Evolutionary conservation across 64 coral and sea anemone genomes (phyloP), one percentile per base, ranked within the genome.

Genomic region (Pocillopora verrucosa): DNA sequence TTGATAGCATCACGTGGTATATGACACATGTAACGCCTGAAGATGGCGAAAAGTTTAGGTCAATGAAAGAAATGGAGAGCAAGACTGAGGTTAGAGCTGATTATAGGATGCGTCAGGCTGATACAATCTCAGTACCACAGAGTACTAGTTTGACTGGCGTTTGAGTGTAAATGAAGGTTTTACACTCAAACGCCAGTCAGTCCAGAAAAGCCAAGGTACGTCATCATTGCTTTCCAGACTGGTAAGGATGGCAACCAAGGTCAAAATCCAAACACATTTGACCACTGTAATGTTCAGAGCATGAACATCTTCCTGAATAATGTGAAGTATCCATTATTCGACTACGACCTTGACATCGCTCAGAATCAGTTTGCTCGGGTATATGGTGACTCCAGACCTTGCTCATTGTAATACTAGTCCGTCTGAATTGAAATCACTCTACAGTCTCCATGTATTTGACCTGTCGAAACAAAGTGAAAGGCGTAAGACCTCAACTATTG

Each of bases 251-350:
- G 24, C 7, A 22, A 59, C 20, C 76, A 78, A 37, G 76, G 38
- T 15, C 13, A 14, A 9, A 78, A 78, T 38, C 76, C 76, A 6
- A 59, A 15, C 25, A 78, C 38, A 7, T 78, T 78, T 59, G 76
- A 78, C 24, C 76, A 78, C 57, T 78, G 76, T 38, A 59, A 78
- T 35, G 36, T 78, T 10, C 36, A 78, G 76, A 78, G 57, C 76
- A 35, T 78, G 76, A 19, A 6, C 14, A 14, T 60, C 6, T 60
- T 9, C 14, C 59, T 60, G 14, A 60, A 60, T 14, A 60, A 60
- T 14, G 14, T 60, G 6, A 6, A 60, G 59, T 60, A 60, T 60
- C 59, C 59, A 6, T 14, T 6, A 60, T 9, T 14, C 6, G 59
- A 60, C 14, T 60, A 60, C 14, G 59, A 60, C 59, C 59, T 60